A percentile compares a stretch with the other conserved stretches of the same genome.
phyloP scores from a whole-genome alignment of 2,797 vertebrate genomes.

The Uromys caudimaculatus region DNA sequence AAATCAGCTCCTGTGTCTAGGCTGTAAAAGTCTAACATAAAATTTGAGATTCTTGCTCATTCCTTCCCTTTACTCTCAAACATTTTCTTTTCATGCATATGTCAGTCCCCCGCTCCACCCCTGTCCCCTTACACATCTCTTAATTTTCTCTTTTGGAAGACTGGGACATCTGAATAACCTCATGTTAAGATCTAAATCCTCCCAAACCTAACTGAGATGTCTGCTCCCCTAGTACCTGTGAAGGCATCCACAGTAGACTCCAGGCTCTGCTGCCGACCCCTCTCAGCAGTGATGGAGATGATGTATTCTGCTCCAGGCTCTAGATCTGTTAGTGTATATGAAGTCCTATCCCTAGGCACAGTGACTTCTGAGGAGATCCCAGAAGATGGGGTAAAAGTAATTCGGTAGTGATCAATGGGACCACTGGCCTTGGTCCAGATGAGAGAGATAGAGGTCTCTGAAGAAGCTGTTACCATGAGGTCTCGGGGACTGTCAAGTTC shows the following conservation, averaged over 20 bases:
- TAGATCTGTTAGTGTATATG: conserved; percentile 92
- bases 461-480: conserved; percentile 95
- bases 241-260: conserved; percentile 96
- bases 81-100: neutral
- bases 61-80: neutral
- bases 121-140: neutral
- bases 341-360: conserved; percentile 90
- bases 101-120: neutral
- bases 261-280: conserved; percentile 96
- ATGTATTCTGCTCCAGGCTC: conserved; percentile 98
- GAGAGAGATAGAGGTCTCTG: conserved; percentile 95
- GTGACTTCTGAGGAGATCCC: conserved; percentile 94
- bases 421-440: conserved; percentile 94
- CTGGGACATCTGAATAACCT: neutral
- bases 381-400: conserved; percentile 94
- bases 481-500: conserved; percentile 96
- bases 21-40: neutral
- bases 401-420: conserved; percentile 96
- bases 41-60: neutral
- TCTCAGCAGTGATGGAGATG: conserved; percentile 94
- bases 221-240: conserved; percentile 91
- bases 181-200: neutral
- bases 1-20: neutral
- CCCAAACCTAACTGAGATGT: neutral
- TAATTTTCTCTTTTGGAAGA: neutral